Base-by-base conservation (phyloP, 1,140 invertebrate species). In the Monochamus saltuarius region DNA sequence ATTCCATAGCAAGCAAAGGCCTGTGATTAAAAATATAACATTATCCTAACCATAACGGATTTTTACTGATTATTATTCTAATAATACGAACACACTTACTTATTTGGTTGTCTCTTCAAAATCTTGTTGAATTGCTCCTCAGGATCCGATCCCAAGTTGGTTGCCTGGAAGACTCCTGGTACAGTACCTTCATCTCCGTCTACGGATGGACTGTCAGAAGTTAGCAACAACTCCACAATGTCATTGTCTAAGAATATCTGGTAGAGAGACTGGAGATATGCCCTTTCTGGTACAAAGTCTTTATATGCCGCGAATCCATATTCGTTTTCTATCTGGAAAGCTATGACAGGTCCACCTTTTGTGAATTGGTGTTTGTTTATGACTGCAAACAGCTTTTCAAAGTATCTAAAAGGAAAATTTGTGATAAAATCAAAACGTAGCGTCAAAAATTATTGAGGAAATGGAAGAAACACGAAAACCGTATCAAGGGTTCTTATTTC, bases 1-100 rank as follows among this genome's bases (percentile, higher is more conserved):
- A 87, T 69, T 88, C 86, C 77, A 82, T 83, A 0, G 81, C 82
- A 78, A 87, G 79, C 2, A 80, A 53, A 0, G 86, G 85, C 59
- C 80, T 79, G 57, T 81, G 6, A 6, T 2, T 29, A 29, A 29
- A 29, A 6, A 29, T n/a, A n/a, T n/a, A n/a, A n/a, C n/a, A n/a
- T n/a, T n/a, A n/a, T n/a, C n/a, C n/a, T n/a, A n/a, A n/a, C n/a
- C n/a, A n/a, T n/a, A n/a, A n/a, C n/a, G n/a, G n/a, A n/a, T n/a
- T n/a, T n/a, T n/a, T n/a, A n/a, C n/a, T n/a, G n/a, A n/a, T n/a
- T n/a, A n/a, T n/a, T n/a, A n/a, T n/a, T n/a, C n/a, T n/a, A n/a
- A 29, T 29, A 29, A 29, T 29, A 29, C n/a, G n/a, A n/a, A n/a
- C n/a, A 6, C 22, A 29, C 22, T 6, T 29, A 29, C 22, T 29